Percentiles rank a stretch among this genome's conserved stretches.
phyloP scores from a whole-genome alignment of 1,140 invertebrate species.

The Megalonaias nervosa region DNA sequence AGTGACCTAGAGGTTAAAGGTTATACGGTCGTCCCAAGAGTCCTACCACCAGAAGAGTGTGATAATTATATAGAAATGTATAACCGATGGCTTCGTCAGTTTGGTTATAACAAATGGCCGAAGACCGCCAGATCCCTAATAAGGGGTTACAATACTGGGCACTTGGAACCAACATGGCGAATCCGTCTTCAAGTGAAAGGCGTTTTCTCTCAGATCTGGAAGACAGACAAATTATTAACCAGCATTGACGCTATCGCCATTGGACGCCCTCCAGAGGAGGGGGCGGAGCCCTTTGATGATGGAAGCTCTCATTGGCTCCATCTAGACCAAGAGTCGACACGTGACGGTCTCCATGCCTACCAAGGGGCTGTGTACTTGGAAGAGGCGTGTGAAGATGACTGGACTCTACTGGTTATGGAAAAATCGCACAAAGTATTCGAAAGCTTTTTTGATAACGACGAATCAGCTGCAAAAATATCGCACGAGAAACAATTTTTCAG shows the following conservation, averaged over 20 bases:
- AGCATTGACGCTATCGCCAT: slow-evolving; percentile 36
- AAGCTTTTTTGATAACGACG: slow-evolving; percentile 27
- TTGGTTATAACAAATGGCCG: slow-evolving; percentile 5
- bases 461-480: slow-evolving; percentile 2
- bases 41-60: slow-evolving; percentile 23
- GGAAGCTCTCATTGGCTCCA: slow-evolving; percentile 33
- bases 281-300: slow-evolving; percentile 28
- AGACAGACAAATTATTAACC: slow-evolving; percentile 32
- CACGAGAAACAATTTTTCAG: slow-evolving; percentile 15
- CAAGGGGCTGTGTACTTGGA: slow-evolving; percentile 43
- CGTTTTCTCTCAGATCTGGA: slow-evolving; percentile 32
- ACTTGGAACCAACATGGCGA: slow-evolving; percentile 33
- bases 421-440: slow-evolving; percentile 33
- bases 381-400: slow-evolving; percentile 22
- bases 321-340: slow-evolving; percentile 17
- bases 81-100: slow-evolving; percentile 18
- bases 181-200: slow-evolving; percentile 19
- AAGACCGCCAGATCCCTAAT: slow-evolving; percentile 3
- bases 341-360: slow-evolving; percentile 37
- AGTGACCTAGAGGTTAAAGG: slow-evolving; percentile 27
- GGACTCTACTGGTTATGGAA: slow-evolving; percentile 36
- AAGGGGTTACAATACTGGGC: slow-evolving; percentile 9
- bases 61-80: slow-evolving; percentile 23
- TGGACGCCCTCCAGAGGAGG: slow-evolving; percentile 29
- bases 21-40: slow-evolving; percentile 24